A percentile compares a stretch with the other conserved stretches of the same genome.
These are phyloP conservation scores for Fulmarus glacialis DNA, from an alignment of 2,113 vertebrate species.

Conservation along the genomic window DNA sequence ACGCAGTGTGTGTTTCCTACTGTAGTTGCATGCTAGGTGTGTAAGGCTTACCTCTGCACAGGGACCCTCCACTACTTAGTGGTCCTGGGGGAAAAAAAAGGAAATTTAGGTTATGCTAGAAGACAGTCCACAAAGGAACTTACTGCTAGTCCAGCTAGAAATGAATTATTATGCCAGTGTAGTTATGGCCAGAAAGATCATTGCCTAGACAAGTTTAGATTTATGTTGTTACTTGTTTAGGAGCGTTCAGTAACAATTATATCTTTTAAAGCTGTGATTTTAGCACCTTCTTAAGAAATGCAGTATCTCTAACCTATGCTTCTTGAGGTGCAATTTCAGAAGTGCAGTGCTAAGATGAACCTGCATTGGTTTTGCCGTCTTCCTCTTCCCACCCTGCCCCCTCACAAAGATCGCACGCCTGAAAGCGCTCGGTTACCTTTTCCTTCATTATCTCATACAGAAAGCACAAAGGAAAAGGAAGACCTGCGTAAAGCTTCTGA, in stretches of 20 bases:
- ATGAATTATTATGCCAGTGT: neutral
- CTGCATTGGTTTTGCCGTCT: neutral
- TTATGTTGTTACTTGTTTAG: neutral
- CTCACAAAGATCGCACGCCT: neutral
- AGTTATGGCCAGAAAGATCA: neutral
- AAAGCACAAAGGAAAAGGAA: neutral
- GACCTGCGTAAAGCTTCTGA: neutral
- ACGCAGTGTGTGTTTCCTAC: neutral
- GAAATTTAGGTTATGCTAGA: neutral
- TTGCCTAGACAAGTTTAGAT: neutral
- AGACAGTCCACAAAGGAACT: neutral
- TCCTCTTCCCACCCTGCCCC: neutral
- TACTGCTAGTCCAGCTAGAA: neutral
- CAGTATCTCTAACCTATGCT: neutral
- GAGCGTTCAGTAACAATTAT: neutral
- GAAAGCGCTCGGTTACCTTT: neutral
- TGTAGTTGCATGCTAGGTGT: neutral
- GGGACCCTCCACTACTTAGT: neutral
- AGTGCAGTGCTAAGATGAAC: neutral
- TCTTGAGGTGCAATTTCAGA: neutral
- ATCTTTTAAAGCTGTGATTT: neutral
- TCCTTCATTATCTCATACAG: neutral
- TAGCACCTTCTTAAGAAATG: neutral
- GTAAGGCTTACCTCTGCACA: neutral
- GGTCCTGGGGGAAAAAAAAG: fast-evolving